These are phyloP conservation scores for Hyperoplus immaculatus DNA, from an alignment of 2,797 vertebrate genomes.

Conservation along the genomic window DNA sequence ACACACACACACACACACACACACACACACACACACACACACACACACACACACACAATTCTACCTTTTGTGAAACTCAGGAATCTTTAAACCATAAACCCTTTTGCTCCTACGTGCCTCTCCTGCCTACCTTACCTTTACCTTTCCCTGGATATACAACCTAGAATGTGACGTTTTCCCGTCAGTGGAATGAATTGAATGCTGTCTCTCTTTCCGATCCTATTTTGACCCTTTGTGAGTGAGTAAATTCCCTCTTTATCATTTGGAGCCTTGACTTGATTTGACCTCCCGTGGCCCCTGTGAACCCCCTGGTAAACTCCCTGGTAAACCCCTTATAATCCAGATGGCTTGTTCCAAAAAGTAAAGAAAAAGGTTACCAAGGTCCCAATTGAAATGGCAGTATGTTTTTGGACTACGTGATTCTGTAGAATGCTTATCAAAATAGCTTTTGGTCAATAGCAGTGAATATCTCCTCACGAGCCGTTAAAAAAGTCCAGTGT, in stretches of 20 bases:
- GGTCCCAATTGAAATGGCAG: no score
- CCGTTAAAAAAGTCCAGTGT: no score
- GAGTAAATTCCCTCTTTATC: constrained; percentile 33
- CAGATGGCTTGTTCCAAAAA: constrained; percentile 23
- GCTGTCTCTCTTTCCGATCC: constrained; percentile 43
- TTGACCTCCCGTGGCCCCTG: constrained; percentile 55
- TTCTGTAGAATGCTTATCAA: no score
- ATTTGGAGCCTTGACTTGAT: constrained; percentile 48
- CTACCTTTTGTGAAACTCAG: no score
- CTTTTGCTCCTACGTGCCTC: constrained; percentile 36
- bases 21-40: no score
- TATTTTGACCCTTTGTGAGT: constrained; percentile 57
- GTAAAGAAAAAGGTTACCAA: no score
- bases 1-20: no score
- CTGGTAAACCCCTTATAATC: not conserved
- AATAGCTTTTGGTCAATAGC: no score
- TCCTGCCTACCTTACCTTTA: constrained; percentile 40
- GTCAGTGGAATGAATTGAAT: constrained; percentile 53
- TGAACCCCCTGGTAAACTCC: constrained; percentile 55
- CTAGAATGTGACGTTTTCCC: constrained; percentile 39
- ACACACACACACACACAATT: no score
- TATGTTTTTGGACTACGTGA: no score
- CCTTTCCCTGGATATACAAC: constrained; percentile 33
- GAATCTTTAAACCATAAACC: not conserved
- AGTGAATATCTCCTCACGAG: no score